Evolutionary conservation across 2,113 vertebrate genomes (phyloP), one percentile per base, ranked within the genome.

Genomic region (Porphyrio hochstetteri): DNA sequence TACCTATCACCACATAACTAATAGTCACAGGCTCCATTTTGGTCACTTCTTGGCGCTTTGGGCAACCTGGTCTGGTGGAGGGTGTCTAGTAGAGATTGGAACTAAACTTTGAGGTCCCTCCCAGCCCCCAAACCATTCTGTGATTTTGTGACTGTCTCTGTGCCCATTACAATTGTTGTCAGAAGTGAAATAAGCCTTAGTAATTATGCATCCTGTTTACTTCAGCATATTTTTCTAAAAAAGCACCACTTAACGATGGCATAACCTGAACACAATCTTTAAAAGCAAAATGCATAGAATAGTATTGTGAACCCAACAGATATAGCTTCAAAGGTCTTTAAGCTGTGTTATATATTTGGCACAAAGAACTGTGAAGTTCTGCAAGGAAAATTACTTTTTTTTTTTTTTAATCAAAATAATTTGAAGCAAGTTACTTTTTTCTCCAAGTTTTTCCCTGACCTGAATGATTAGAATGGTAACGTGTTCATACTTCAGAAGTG

Each of bases 401-500:
- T 78, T 67, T 74, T 20, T 31, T 40, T n/a, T 33, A 40, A 36
- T 93, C 92, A 88, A 28, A 93, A 65, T 80, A 83, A 68, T 92
- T 88, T 77, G 71, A 93, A 86, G 31, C 31, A 80, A 76, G 70
- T 76, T 76, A 46, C n/a, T 72, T 88, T 76, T 55, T 79, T 3
- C 42, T 82, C 40, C 28, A 29, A 71, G 19, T 50, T 92, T 91
- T 89, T 85, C 70, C 75, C 68, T 95, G 79, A 74, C 82, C 92
- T 92, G 75, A 80, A 92, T 96, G 96, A 97, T 93, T 74, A 74
- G 55, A 46, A 81, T 88, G 64, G 35, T 88, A 90, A 90, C 83
- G n/a, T 69, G 40, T 91, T 91, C 50, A 27, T 79, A 89, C 61
- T 63, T 93, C 59, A 57, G 74, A 82, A 77, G 35, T 75, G 31